Conservation (phyloP, 2,113 vertebrate species). For the Urocitellus parryii region DNA sequence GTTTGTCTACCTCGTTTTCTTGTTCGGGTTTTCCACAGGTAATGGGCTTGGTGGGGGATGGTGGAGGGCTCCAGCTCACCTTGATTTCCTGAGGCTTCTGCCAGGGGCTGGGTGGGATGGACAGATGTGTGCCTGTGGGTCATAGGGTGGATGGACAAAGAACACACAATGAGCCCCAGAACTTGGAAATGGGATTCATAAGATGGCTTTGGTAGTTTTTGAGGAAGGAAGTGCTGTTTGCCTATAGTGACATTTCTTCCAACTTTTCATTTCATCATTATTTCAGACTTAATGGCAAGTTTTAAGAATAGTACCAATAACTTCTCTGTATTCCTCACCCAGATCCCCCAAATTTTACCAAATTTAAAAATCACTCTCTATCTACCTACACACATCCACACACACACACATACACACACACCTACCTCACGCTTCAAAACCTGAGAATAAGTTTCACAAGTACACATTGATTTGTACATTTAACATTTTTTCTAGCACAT, state of each 20-base stretch:
- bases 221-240: background rate
- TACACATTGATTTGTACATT: background rate
- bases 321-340: background rate
- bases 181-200: background rate
- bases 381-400: fast-evolving
- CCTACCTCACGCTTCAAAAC: background rate
- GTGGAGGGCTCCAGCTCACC: background rate
- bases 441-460: background rate
- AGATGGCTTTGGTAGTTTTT: background rate
- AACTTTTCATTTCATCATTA: background rate
- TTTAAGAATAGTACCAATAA: conserved; percentile 1
- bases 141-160: background rate
- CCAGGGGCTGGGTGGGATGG: background rate
- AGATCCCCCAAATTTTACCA: background rate
- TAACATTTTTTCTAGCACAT: background rate
- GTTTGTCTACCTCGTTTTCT: conserved; percentile 95
- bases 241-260: background rate
- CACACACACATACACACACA: background rate
- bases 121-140: background rate
- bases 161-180: background rate
- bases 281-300: conserved; percentile 8
- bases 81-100: background rate
- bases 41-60: conserved; percentile 52
- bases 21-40: conserved; percentile 98
- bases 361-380: background rate